Conservation (phyloP, 1,140 invertebrate genomes). For the Andrena cerasifolii region DNA sequence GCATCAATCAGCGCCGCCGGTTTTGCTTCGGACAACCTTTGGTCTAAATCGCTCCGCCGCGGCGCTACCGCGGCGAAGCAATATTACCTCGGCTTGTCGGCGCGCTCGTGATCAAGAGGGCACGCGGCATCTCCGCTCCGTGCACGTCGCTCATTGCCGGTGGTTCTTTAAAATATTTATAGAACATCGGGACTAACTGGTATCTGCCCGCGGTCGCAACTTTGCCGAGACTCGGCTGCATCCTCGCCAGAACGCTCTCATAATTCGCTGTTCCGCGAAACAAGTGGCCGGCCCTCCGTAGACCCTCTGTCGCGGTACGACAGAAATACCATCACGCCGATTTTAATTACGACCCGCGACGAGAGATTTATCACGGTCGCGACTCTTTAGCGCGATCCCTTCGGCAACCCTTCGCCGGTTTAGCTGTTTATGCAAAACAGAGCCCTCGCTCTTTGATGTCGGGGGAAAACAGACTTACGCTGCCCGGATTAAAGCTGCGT, state of each 20-base stretch:
- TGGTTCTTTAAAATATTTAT: too few relatives aligned
- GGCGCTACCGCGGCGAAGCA: neutral
- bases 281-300: neutral
- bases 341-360: constrained; percentile 31
- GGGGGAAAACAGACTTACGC: neutral
- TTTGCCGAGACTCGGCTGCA: neutral
- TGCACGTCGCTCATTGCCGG: too few relatives aligned
- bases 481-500: neutral
- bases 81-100: too few relatives aligned
- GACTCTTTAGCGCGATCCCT: constrained; percentile 19
- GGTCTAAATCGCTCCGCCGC: neutral
- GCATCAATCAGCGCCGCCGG: constrained; percentile 9
- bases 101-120: too few relatives aligned
- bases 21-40: neutral
- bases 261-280: neutral
- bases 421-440: constrained; percentile 45
- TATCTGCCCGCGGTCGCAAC: too few relatives aligned
- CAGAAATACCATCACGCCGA: constrained; percentile 12
- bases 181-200: too few relatives aligned
- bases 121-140: too few relatives aligned
- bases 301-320: neutral
- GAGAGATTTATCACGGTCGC: constrained; percentile 29
- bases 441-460: constrained; percentile 36
- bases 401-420: constrained; percentile 20
- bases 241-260: neutral